Percentiles rank a stretch among this genome's conserved stretches.
Evolutionary conservation across 2,113 vertebrate species (phyloP).

Genomic region (Oreocharis arfaki): DNA sequence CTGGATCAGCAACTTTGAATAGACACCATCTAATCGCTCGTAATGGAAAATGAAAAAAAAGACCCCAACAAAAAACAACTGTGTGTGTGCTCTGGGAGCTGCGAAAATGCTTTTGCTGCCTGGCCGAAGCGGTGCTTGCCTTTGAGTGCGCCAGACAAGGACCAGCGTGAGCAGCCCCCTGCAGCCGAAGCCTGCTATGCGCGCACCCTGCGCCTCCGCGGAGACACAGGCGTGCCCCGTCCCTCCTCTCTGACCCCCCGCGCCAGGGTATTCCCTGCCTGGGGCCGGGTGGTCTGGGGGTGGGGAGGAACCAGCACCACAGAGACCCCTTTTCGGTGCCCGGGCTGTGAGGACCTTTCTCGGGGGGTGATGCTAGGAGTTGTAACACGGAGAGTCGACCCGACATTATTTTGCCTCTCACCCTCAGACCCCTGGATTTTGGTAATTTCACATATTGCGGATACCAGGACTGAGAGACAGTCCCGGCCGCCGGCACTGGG

Average conservation of each 20-base stretch:
- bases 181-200: too few species aligned
- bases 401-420: neutral
- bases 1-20: conserved; percentile 96
- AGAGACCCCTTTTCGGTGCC: neutral
- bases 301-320: neutral
- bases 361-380: neutral
- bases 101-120: conserved; percentile 62
- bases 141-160: neutral
- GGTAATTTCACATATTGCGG: neutral
- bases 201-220: neutral
- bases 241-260: neutral
- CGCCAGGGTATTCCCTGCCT: neutral
- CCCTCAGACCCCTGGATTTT: neutral
- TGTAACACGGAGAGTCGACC: neutral
- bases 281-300: neutral
- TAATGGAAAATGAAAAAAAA: conserved; percentile 67
- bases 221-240: neutral
- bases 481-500: neutral
- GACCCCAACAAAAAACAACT: neutral
- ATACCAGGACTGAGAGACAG: neutral
- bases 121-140: neutral
- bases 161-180: neutral
- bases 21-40: conserved; percentile 91
- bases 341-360: neutral
- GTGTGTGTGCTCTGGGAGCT: conserved; percentile 48